Evolutionary conservation across 2,888 invertebrate genomes (phyloP), one percentile per base, ranked within the genome.

Genomic region (Uropetala carovei): DNA sequence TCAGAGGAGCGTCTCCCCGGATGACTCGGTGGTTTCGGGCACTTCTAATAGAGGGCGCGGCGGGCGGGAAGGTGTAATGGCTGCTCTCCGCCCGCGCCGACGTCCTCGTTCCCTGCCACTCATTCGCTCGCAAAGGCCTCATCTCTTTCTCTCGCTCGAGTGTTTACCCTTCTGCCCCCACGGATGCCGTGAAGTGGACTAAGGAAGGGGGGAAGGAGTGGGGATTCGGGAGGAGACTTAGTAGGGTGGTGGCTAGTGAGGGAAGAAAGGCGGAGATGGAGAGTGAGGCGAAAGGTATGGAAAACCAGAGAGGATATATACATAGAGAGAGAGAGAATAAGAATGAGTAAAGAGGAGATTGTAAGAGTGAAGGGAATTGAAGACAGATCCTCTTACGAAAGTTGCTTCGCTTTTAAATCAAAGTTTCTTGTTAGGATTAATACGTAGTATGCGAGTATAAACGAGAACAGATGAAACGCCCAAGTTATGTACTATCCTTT

Each of bases 31-130:
- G 22, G 75, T 27, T 27, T 75, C 75, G 75, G n/a, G 13, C 22
- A 9, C 27, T 75, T 75, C 22, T 27, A 75, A 75, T 27, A n/a
- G 68, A 68, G 68, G 68, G 68, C 68, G 68, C 68, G 68, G n/a
- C 68, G 64, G 64, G n/a, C 64, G 64, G 16, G 10, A 75, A 75
- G 75, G 75, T 75, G 75, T 75, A 22, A 75, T 75, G 75, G 22
- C 75, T 7, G 75, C 64, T 16, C 13, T 7, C 75, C 22, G 75
- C 64, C 64, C 13, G 22, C 75, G 16, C 18, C 30, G 16, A 18
- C 89, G 43, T 64, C 11, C 43, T 11, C 43, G 56, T 16, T n/a
- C 10, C 56, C 16, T 14, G 59, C 14, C 60, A 59, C 86, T 60
- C 56, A 13, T n/a, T 84, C 14, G 57, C 11, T 43, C 13, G 30